A percentile compares a stretch with the other conserved stretches of the same genome.
Conservation (phyloP, 2,113 vertebrate species). For the Maccullochella peelii region DNA sequence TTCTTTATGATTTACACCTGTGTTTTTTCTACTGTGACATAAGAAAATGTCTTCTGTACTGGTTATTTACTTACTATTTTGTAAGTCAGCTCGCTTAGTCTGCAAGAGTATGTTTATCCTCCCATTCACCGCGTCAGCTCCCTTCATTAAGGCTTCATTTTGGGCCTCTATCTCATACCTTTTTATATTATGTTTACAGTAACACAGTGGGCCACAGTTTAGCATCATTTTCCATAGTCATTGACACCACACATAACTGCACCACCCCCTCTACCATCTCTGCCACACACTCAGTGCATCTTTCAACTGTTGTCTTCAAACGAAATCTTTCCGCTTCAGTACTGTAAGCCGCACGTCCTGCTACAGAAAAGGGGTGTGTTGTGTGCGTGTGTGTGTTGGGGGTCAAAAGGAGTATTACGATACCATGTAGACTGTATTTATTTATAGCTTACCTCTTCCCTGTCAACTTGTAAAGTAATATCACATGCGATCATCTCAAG, state of each 20-base stretch:
- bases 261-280: neutral
- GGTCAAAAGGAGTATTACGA: constrained; percentile 38
- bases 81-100: neutral
- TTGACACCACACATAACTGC: neutral
- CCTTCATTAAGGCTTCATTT: no score
- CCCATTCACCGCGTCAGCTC: no score
- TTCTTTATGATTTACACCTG: no score
- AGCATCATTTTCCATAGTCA: constrained; percentile 10
- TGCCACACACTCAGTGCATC: neutral
- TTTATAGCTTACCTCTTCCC: constrained; percentile 78
- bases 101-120: neutral
- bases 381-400: neutral
- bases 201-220: constrained; percentile 7
- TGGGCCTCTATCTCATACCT: no score
- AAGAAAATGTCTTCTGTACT: neutral
- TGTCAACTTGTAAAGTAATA: constrained; percentile 80
- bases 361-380: constrained; percentile 30
- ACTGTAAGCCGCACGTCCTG: constrained; percentile 26
- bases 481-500: constrained; percentile 47
- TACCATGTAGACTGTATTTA: constrained; percentile 68
- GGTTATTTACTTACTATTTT: neutral
- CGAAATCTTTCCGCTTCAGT: neutral
- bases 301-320: neutral
- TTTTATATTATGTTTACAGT: constrained; percentile 32
- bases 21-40: neutral